These are phyloP conservation scores for Thera obeliscata DNA, from an alignment of 2,888 invertebrate species.

Conservation along the genomic window DNA sequence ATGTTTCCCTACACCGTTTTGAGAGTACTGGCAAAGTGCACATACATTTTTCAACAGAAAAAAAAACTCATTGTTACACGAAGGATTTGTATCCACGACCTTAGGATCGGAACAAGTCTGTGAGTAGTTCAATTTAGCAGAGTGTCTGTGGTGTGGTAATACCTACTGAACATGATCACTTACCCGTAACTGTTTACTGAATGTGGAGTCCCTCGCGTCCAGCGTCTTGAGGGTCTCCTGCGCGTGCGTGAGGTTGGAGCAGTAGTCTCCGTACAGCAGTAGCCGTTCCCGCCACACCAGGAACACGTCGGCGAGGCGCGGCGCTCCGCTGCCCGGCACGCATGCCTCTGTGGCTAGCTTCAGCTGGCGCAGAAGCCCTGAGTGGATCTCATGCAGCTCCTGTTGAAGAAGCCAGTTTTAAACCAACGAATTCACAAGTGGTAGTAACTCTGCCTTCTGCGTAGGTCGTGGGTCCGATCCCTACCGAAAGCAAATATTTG, in stretches of 20 bases:
- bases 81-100: too few species aligned
- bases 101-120: too few species aligned
- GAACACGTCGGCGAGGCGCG: conserved; percentile 91
- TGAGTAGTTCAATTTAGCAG: too few species aligned
- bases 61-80: too few species aligned
- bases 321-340: conserved; percentile 77
- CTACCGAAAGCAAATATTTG: too few species aligned
- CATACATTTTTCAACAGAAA: too few species aligned
- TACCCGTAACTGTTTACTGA: conserved; percentile 88
- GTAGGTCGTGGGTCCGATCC: too few species aligned
- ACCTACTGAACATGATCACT: too few species aligned
- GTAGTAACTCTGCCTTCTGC: neutral
- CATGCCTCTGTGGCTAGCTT: conserved; percentile 88
- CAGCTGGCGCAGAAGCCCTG: conserved; percentile 92
- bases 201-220: conserved; percentile 86
- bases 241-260: conserved; percentile 96
- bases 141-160: too few species aligned
- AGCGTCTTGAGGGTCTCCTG: conserved; percentile 92
- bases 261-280: conserved; percentile 97
- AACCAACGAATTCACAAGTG: too few species aligned
- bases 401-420: conserved; percentile 56
- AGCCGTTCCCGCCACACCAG: conserved; percentile 95
- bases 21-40: too few species aligned
- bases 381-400: conserved; percentile 94
- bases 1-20: too few species aligned